Evolutionary conservation across 2,113 vertebrate genomes (phyloP).

Genomic region (Ceratotherium simum): DNA sequence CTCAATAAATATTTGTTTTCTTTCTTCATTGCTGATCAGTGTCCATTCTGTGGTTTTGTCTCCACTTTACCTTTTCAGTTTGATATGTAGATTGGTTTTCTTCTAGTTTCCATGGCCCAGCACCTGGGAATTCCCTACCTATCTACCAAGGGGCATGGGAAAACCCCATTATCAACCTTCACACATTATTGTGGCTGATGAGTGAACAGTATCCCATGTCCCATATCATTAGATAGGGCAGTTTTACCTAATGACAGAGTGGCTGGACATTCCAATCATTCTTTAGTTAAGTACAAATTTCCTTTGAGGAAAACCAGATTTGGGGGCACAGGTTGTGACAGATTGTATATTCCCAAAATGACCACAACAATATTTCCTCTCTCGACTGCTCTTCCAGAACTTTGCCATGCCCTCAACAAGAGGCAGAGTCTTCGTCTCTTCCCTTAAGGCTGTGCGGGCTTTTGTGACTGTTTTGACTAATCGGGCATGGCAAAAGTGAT

Average conservation of each 20-base stretch:
- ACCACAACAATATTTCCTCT: not conserved
- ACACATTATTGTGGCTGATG: not conserved
- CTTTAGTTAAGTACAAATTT: slow-evolving; percentile 49
- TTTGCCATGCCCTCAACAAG: not conserved
- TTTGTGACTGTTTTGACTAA: not conserved
- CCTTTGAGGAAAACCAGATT: slow-evolving; percentile 69
- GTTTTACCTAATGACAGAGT: slow-evolving; percentile 56
- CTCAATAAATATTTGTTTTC: not conserved
- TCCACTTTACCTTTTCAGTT: not conserved
- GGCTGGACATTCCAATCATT: slow-evolving; percentile 59
- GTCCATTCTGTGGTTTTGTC: not conserved
- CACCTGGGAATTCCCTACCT: slow-evolving; percentile 52
- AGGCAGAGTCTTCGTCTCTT: not conserved
- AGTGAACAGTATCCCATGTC: not conserved
- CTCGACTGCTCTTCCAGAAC: not conserved
- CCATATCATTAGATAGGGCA: slow-evolving; percentile 26
- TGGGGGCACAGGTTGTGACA: not conserved
- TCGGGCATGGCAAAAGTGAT: not conserved
- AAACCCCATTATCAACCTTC: slow-evolving; percentile 37
- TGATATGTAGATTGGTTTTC: not conserved
- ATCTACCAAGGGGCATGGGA: slow-evolving; percentile 33
- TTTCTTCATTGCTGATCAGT: not conserved
- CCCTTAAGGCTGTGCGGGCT: not conserved
- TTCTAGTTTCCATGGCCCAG: not conserved
- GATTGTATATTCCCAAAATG: not conserved